Evolutionary conservation across 2,888 invertebrate genomes (phyloP), one percentile per base, ranked within the genome.

Genomic region (Amblyjoppa fuscipennis): DNA sequence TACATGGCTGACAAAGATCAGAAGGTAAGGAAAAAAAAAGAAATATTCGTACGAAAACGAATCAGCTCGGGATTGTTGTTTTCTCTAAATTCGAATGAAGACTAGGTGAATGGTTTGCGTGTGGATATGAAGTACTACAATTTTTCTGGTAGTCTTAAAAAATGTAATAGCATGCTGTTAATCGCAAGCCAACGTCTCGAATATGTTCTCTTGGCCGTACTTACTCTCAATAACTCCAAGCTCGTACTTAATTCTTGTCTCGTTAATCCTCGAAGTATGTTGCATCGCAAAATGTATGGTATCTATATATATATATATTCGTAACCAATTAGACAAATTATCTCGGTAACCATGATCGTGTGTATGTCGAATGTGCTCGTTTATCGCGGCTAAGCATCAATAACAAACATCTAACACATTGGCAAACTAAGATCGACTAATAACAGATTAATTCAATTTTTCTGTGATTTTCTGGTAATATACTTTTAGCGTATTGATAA

Each of bases 231-330:
- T 64, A 64, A 64, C 64, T 64, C 53, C 53, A 53, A 80, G 77
- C 76, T 83, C 81, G 77, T 49, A 80, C 16, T 66, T 81, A 77
- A 87, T 87, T 70, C 68, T 80, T 68, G 51, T 81, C 45, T 74
- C 66, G 75, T 73, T 86, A 45, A 77, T 86, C 75, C 80, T 80
- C 64, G 80, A 69, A 77, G 53, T 86, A 84, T 74, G 81, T 86
- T 88, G 80, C 87, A 88, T 91, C 89, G 91, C 90, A 91, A 88
- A 91, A 91, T 90, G 90, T 91, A 91, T 91, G 91, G 91, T 91
- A 91, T 91, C 38, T 9, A 34, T 4, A 34, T 91, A 61, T 41
- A 82, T 86, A 73, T 13, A 28, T 61, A 1, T 34, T 13, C 41
- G 66, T 78, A 20, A 81, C 64, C 76, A 74, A 81, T 81, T 70